Evolutionary conservation across 2,888 invertebrate genomes (phyloP).

Genomic region (Nycteola revayana): DNA sequence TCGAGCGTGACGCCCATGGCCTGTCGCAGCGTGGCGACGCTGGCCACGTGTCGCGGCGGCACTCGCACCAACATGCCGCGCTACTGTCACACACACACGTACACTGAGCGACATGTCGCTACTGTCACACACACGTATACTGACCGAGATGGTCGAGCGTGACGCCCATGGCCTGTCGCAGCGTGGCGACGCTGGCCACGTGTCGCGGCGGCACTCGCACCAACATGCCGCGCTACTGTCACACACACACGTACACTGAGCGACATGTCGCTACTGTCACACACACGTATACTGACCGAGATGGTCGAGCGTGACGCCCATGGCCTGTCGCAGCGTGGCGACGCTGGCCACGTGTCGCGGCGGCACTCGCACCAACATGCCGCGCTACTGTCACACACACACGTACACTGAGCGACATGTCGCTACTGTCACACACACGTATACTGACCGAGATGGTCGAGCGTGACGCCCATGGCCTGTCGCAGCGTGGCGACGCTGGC

Average conservation of each 20-base stretch:
- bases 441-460: constrained; percentile 53
- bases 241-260: no score
- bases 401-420: no score
- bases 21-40: constrained; percentile 41
- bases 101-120: no score
- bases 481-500: neutral
- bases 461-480: constrained; percentile 70
- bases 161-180: neutral
- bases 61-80: constrained; percentile 41
- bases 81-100: constrained; percentile 47
- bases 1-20: constrained; percentile 86
- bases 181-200: neutral
- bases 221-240: neutral
- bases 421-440: no score
- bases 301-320: constrained; percentile 81
- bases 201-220: neutral
- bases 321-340: constrained; percentile 76
- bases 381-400: constrained; percentile 55
- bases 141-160: constrained; percentile 58
- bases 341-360: neutral
- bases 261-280: no score
- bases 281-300: constrained; percentile 37
- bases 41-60: constrained; percentile 60
- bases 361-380: constrained; percentile 81
- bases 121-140: no score